Evolutionary conservation across 2,797 vertebrate genomes (phyloP), one percentile per base, ranked within the genome.

Genomic region (Xerus rutilus): DNA sequence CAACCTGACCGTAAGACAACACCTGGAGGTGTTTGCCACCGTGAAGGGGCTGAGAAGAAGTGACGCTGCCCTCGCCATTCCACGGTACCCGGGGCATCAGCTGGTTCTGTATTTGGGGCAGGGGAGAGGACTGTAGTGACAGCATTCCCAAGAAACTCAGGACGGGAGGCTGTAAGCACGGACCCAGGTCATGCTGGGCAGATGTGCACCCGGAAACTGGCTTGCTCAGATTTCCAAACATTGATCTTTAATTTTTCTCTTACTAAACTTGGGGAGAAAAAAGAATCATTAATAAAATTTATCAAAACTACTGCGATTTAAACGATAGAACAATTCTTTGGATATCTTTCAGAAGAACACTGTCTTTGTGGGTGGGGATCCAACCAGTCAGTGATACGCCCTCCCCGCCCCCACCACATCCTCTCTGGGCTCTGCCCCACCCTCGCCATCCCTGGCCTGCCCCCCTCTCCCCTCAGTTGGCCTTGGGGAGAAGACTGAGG

Each of bases 1-100:
- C 87, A 97, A 97, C 67, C 97, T 99, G 97, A 99, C 99, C 0
- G 92, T 99, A 81, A 98, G 98, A 96, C 99, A 99, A 39, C 99
- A 99, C 95, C 98, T 99, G 95, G 98, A 99, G 97, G 98, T 99
- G 96, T 99, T 99, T 32, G 99, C 99, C 0, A 98, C 99, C 10
- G 90, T 99, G 67, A 99, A 99, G 94, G 99, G 99, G 2, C 98
- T 99, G 94, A 98, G 69, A 62, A 98, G 98, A 11, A 94, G 95
- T 3, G 98, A 99, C 0, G 98, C 99, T 0, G 96, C 98, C 0
- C 98, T 97, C 4, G 98, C 99, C 93, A 98, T 99, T 79, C 96
- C 96, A 87, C 98, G 99, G 99, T 99, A 98, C 3, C 0, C 0
- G 9, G 32, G 39, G 15, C 3, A 10, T 45, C 45, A 1, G 10